These are phyloP conservation scores for Psittacula cyanocephala DNA, from an alignment of 2,113 vertebrate genomes.

Conservation along the genomic window DNA sequence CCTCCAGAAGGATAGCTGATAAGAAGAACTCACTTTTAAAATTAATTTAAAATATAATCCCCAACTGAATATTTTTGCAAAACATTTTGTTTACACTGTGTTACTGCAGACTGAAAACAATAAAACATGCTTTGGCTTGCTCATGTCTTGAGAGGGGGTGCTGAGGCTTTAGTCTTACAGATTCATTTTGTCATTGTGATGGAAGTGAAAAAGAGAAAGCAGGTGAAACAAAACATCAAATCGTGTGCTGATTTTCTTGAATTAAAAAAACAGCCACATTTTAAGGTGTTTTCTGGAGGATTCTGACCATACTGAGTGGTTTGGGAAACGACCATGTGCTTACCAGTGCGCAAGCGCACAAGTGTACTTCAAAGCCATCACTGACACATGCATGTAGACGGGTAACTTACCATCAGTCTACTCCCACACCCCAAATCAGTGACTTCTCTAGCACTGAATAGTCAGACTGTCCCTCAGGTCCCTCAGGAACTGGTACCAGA, in stretches of 20 bases:
- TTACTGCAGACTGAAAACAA: background rate
- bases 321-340: background rate
- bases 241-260: background rate
- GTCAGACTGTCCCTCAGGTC: background rate
- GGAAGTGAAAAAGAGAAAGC: background rate
- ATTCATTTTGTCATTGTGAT: background rate
- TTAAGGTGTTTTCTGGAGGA: background rate
- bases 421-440: background rate
- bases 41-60: background rate
- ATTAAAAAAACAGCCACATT: background rate
- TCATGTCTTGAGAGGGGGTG: background rate
- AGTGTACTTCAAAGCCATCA: background rate
- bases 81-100: background rate
- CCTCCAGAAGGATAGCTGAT: background rate
- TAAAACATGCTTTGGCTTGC: background rate
- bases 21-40: background rate
- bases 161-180: background rate
- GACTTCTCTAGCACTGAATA: background rate
- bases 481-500: background rate
- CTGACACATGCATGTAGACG: too few relatives aligned
- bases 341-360: background rate
- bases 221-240: background rate
- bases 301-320: background rate
- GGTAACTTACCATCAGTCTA: too few relatives aligned
- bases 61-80: background rate